Evolutionary conservation across 2,113 vertebrate genomes (phyloP).

Genomic region (Myocastor coypus): DNA sequence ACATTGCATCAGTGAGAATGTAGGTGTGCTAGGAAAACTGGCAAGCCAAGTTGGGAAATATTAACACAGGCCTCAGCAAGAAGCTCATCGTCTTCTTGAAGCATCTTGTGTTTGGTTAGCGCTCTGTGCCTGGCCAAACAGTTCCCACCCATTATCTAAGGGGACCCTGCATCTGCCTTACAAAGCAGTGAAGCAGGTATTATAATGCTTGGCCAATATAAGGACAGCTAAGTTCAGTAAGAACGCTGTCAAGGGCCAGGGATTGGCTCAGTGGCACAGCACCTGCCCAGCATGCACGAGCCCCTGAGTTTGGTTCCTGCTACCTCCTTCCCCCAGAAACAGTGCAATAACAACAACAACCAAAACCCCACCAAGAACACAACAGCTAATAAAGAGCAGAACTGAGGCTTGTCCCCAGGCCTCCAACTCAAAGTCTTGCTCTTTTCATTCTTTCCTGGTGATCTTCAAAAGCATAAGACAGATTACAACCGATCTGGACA

Average conservation of each 20-base stretch:
- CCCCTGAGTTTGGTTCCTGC: no score
- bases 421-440: neutral
- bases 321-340: no score
- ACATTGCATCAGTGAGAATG: conserved; percentile 25
- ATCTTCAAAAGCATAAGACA: neutral
- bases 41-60: conserved; percentile 69
- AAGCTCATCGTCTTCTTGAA: conserved; percentile 19
- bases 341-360: no score
- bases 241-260: neutral
- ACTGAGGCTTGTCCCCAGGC: neutral
- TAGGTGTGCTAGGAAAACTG: conserved; percentile 69
- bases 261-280: no score
- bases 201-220: neutral
- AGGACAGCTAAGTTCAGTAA: neutral
- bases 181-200: neutral
- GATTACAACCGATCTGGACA: neutral
- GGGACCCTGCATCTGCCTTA: neutral
- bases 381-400: neutral
- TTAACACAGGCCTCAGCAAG: conserved; percentile 29
- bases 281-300: no score
- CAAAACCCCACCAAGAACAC: neutral
- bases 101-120: neutral
- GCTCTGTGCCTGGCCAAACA: conserved; percentile 44
- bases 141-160: neutral
- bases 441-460: neutral